Evolutionary conservation across 2,797 vertebrate genomes (phyloP), one percentile per base, ranked within the genome.

Genomic region (Sebastes nivosus): DNA sequence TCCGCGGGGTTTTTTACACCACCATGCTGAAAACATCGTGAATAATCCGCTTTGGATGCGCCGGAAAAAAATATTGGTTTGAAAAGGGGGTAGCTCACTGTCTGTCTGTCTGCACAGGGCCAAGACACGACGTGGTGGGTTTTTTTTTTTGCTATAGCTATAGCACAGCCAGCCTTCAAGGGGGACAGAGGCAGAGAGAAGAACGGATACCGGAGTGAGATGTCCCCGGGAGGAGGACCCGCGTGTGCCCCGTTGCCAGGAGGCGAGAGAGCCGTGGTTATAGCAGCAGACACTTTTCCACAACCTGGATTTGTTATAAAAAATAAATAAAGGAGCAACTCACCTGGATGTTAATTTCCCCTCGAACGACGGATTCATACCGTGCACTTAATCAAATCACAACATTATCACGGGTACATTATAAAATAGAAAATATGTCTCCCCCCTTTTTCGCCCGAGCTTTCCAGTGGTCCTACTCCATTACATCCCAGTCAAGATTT

Each of bases 181-280:
- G 92, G 94, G 92, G 91, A 92, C 90, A 88, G 92, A 92, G 91
- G 93, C 89, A 88, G 88, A 89, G 88, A 89, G 94, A 88, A 93
- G 94, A 90, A 93, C 94, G 94, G 94, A 94, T 93, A 94, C 93
- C 92, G 90, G 94, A 95, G 94, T 90, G 93, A 94, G 94, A 93
- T 91, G 94, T 95, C 93, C 94, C 94, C 94, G 93, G 93, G 93
- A 95, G 93, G 93, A 94, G 94, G 92, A 95, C 93, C 94, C 94
- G 94, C 94, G 93, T 95, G 94, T 93, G 90, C 92, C 93, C 93
- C 93, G 92, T 89, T 92, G 94, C 94, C 94, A 95, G 94, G 94
- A 95, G 94, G 92, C 91, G 93, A 42, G 38, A 42, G 38, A 94
- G 89, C 91, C 32, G 82, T 64, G 89, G 38, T 42, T 42, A 42